A percentile compares a stretch with the other conserved stretches of the same genome.
These are phyloP conservation scores for Bombus waltoni DNA, from an alignment of 1,140 invertebrate species.

Conservation along the genomic window DNA sequence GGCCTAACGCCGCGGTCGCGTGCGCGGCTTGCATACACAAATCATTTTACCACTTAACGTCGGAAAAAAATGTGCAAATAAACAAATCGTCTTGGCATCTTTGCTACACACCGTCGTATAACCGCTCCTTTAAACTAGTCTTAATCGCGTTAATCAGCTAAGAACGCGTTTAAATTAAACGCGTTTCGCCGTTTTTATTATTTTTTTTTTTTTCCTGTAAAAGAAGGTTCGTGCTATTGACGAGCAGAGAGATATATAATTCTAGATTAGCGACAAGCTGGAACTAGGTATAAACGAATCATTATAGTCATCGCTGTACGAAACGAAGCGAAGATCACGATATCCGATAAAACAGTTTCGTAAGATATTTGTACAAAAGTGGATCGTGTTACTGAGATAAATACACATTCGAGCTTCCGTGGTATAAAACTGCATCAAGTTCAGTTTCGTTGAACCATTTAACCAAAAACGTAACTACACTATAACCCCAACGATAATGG, in stretches of 20 bases:
- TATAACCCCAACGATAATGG: fast-evolving
- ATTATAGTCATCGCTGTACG: neutral
- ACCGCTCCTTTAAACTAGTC: neutral
- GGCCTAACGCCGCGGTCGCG: neutral
- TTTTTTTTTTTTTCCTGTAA: too few relatives aligned
- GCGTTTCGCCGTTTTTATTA: neutral
- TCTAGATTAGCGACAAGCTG: neutral
- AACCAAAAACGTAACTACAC: neutral
- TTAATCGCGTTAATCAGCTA: neutral
- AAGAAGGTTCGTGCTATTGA: neutral
- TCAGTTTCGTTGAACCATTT: neutral
- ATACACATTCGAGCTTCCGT: neutral
- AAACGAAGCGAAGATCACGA: too few relatives aligned
- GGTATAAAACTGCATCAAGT: neutral
- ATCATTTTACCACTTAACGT: conserved; percentile 33
- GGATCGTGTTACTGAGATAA: too few relatives aligned
- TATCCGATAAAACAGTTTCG: too few relatives aligned
- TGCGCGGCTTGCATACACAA: conserved; percentile 11
- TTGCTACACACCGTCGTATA: neutral
- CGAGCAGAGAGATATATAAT: neutral
- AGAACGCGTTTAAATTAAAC: neutral
- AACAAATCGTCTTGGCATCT: neutral
- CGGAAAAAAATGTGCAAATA: conserved; percentile 2
- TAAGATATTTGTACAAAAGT: fast-evolving
- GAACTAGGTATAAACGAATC: neutral